Conservation (phyloP, 2,888 invertebrate genomes). For the Drosophila paucipuncta region DNA sequence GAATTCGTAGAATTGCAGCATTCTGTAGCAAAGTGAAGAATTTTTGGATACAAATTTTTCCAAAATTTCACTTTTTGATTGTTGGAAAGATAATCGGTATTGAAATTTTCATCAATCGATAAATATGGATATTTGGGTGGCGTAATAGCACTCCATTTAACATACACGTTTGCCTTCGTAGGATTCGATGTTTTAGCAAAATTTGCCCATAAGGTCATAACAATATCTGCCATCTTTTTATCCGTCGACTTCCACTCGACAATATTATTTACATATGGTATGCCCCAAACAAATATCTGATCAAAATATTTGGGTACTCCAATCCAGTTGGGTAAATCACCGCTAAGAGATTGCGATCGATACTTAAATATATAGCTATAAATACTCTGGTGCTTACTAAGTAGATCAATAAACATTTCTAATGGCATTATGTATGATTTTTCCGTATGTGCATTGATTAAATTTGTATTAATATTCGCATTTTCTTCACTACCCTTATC, state of each 20-base stretch:
- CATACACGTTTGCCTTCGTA: constrained; percentile 89
- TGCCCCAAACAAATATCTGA: constrained; percentile 92
- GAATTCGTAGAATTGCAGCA: constrained; percentile 89
- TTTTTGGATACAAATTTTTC: constrained; percentile 93
- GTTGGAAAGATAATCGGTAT: constrained; percentile 91
- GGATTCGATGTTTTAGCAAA: constrained; percentile 92
- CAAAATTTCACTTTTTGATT: constrained; percentile 93
- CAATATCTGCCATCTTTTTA: constrained; percentile 91
- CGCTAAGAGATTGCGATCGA: constrained; percentile 89
- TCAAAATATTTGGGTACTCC: constrained; percentile 93
- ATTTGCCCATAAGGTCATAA: constrained; percentile 93
- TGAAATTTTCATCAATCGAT: constrained; percentile 91
- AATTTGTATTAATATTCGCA: constrained; percentile 87
- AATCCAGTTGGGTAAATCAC: constrained; percentile 91
- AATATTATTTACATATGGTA: constrained; percentile 89
- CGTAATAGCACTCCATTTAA: constrained; percentile 91
- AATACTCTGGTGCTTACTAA: constrained; percentile 87
- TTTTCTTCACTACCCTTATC: constrained; percentile 88
- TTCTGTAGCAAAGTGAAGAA: constrained; percentile 90
- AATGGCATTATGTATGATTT: constrained; percentile 91
- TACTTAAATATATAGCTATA: constrained; percentile 92
- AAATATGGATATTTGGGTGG: constrained; percentile 89
- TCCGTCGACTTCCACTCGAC: constrained; percentile 91
- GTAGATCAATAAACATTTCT: constrained; percentile 88
- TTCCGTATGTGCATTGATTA: constrained; percentile 91